Conservation (phyloP, 2,113 vertebrate genomes). For the Melanerpes aurifrons region DNA sequence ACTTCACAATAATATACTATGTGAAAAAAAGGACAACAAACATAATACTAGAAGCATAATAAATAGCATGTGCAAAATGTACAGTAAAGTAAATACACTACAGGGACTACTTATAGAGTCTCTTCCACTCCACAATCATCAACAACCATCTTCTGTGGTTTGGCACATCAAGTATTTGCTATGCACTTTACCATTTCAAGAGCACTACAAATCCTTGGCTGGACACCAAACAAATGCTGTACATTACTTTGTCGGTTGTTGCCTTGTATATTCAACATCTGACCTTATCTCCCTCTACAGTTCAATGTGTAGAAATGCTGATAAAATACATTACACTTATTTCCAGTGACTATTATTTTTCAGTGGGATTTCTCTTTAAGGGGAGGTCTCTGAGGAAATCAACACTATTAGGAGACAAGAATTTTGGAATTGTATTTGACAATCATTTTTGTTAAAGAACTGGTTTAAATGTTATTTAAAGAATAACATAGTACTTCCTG, state of each 20-base stretch:
- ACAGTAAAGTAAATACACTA: slow-evolving; percentile 38
- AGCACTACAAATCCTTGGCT: slow-evolving; percentile 34
- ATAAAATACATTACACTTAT: slow-evolving; percentile 2
- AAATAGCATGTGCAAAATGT: slow-evolving; percentile 53
- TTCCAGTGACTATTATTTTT: slow-evolving; percentile 9
- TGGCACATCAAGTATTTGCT: slow-evolving; percentile 44
- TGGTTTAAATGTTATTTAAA: background rate
- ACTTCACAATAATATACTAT: slow-evolving; percentile 25
- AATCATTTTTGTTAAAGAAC: background rate
- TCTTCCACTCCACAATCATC: slow-evolving; percentile 35
- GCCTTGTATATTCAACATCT: slow-evolving; percentile 7
- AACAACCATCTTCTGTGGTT: slow-evolving; percentile 54
- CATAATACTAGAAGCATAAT: slow-evolving; percentile 18
- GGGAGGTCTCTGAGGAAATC: background rate
- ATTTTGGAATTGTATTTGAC: background rate
- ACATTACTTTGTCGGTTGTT: slow-evolving; percentile 30
- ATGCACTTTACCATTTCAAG: slow-evolving; percentile 42
- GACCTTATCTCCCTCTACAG: slow-evolving; percentile 43
- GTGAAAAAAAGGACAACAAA: background rate
- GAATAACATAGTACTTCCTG: background rate
- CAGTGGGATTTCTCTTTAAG: background rate
- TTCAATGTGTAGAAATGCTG: slow-evolving; percentile 9
- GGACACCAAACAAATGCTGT: slow-evolving; percentile 36
- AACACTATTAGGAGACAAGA: background rate
- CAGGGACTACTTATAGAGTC: slow-evolving; percentile 24